A percentile compares a stretch with the other conserved stretches of the same genome.
Evolutionary conservation across 2,888 invertebrate genomes (phyloP).

Genomic region (Sisyra nigra): DNA sequence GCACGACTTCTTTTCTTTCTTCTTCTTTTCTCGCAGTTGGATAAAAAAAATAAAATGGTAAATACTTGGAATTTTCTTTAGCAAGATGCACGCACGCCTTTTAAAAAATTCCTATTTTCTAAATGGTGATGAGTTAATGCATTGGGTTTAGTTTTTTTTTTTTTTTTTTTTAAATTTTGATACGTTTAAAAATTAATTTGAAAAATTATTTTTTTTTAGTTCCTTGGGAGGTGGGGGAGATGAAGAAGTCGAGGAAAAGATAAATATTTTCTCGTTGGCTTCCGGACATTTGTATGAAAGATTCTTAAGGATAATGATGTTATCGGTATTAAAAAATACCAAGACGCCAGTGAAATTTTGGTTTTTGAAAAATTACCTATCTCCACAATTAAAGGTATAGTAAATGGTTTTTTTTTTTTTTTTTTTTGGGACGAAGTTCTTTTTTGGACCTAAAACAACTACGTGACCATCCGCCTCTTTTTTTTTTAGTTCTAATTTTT

Average conservation of each 20-base stretch:
- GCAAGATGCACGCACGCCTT: background rate
- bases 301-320: conserved; percentile 96
- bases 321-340: conserved; percentile 90
- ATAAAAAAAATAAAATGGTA: conserved; percentile 7
- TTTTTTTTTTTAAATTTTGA: too few relatives aligned
- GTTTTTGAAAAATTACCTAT: conserved; percentile 98
- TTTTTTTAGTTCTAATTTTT: conserved; percentile 4
- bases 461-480: conserved; percentile 1
- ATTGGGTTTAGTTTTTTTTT: background rate
- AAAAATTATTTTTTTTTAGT: conserved; percentile 25
- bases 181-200: conserved; percentile 6
- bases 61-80: background rate
- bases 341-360: conserved; percentile 96
- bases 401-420: conserved; percentile 5
- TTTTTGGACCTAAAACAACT: too few relatives aligned
- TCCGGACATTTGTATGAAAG: conserved; percentile 97
- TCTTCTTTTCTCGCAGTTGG: conserved; percentile 2
- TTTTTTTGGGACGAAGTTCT: background rate
- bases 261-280: conserved; percentile 96
- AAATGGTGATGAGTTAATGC: background rate
- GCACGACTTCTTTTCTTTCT: background rate
- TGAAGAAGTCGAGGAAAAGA: conserved; percentile 53
- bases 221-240: conserved; percentile 41
- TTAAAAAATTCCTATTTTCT: background rate
- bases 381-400: conserved; percentile 82